These are phyloP conservation scores for Sebastolobus alascanus DNA, from an alignment of 2,797 vertebrate genomes.

Conservation along the genomic window DNA sequence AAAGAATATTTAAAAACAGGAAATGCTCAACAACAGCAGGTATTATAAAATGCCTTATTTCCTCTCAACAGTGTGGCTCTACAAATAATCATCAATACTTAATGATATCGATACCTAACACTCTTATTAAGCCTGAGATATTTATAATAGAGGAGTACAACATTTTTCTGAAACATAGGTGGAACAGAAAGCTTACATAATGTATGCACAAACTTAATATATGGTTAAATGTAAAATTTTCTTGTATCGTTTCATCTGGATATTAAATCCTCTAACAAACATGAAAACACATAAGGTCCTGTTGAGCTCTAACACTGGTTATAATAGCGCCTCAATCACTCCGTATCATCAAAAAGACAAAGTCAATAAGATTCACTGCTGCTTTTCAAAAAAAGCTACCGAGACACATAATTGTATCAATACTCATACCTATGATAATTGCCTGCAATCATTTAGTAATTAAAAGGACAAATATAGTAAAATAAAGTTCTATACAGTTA, in stretches of 20 bases:
- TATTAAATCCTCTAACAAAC: slow-evolving; percentile 41
- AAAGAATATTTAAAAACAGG: slow-evolving; percentile 51
- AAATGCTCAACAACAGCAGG: slow-evolving; percentile 52
- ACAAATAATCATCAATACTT: slow-evolving; percentile 41
- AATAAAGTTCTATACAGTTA: slow-evolving; percentile 68
- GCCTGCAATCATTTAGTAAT: slow-evolving; percentile 71
- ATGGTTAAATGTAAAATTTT: slow-evolving; percentile 43
- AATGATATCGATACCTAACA: slow-evolving; percentile 47
- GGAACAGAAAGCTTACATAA: slow-evolving; percentile 39
- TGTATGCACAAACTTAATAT: slow-evolving; percentile 51
- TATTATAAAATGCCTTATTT: slow-evolving; percentile 54
- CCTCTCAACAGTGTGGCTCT: slow-evolving; percentile 32
- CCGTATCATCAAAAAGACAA: slow-evolving; percentile 28
- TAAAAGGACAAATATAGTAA: slow-evolving; percentile 66
- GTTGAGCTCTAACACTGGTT: slow-evolving; percentile 41
- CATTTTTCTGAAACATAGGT: slow-evolving; percentile 40
- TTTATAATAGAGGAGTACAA: slow-evolving; percentile 33
- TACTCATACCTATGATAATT: slow-evolving; percentile 67
- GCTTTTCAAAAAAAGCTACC: slow-evolving; percentile 40
- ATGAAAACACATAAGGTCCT: slow-evolving; percentile 50
- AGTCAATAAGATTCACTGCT: not conserved
- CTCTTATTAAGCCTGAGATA: slow-evolving; percentile 68
- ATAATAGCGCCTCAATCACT: slow-evolving; percentile 50
- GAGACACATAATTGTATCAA: slow-evolving; percentile 53
- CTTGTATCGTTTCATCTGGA: slow-evolving; percentile 21